A percentile compares a stretch with the other conserved stretches of the same genome.
Conservation (phyloP, 2,797 vertebrate genomes). For the Oryzias sinensis region DNA sequence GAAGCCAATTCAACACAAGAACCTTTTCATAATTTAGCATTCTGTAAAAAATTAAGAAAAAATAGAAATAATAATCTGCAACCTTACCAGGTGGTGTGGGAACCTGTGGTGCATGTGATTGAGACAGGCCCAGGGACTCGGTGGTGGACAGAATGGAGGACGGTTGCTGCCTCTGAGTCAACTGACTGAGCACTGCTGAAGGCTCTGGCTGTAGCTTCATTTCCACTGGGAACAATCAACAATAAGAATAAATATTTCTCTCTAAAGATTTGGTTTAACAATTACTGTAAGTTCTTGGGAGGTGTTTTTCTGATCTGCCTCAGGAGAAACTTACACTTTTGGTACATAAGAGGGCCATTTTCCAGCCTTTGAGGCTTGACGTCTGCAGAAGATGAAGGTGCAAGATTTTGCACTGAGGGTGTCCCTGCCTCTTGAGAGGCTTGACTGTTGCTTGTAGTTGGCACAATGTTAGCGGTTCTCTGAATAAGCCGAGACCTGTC, state of each 20-base stretch:
- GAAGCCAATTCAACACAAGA: neutral
- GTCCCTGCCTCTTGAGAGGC: conserved; percentile 67
- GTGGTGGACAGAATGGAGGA: conserved; percentile 67
- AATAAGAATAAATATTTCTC: neutral
- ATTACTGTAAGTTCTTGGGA: neutral
- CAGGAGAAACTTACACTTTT: conserved; percentile 62
- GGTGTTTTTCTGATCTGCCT: neutral
- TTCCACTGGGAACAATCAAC: conserved; percentile 73
- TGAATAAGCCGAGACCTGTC: conserved; percentile 81
- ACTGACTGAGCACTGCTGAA: conserved; percentile 92
- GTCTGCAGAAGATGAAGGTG: conserved; percentile 77
- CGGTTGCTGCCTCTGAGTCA: conserved; percentile 85
- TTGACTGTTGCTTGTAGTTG: conserved; percentile 50
- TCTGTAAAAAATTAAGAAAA: neutral
- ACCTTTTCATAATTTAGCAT: neutral
- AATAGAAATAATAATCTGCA: neutral
- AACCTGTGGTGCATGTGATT: conserved; percentile 75
- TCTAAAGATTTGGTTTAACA: neutral
- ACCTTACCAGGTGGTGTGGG: conserved; percentile 78
- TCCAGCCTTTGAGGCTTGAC: conserved; percentile 78
- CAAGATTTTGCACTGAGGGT: conserved; percentile 50
- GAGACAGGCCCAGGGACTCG: conserved; percentile 62
- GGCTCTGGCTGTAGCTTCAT: conserved; percentile 94
- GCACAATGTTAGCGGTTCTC: conserved; percentile 71
- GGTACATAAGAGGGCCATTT: conserved; percentile 58